phyloP scores from a whole-genome alignment of 2,113 vertebrate genomes.

The Clinocottus analis region DNA sequence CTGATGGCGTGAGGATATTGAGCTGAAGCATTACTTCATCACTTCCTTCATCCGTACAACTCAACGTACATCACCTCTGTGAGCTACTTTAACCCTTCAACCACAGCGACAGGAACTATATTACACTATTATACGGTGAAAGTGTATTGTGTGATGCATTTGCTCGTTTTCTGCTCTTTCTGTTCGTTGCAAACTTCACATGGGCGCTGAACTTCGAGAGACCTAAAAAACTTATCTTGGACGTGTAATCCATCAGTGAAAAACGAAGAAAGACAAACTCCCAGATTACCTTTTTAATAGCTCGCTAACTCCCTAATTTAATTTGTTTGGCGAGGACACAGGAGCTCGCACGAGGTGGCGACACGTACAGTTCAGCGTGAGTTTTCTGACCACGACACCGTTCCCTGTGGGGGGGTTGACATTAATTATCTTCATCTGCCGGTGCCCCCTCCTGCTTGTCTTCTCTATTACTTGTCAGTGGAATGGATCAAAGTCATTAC shows the following conservation, averaged over 20 bases:
- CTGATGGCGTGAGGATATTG: background rate
- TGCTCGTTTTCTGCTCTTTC: background rate
- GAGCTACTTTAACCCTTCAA: background rate
- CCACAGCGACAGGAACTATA: background rate
- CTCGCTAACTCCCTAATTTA: slow-evolving; percentile 42
- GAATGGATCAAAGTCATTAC: slow-evolving; percentile 71
- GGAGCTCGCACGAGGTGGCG: slow-evolving; percentile 3
- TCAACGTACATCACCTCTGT: no score
- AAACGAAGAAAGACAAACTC: background rate
- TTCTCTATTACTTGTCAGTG: slow-evolving; percentile 57
- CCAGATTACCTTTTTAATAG: slow-evolving; percentile 59
- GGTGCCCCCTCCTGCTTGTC: slow-evolving; percentile 48
- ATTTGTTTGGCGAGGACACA: slow-evolving; percentile 41
- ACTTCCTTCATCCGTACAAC: background rate
- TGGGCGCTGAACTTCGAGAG: slow-evolving; percentile 13
- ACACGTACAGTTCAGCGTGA: slow-evolving; percentile 47
- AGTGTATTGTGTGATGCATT: background rate
- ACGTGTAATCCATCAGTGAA: slow-evolving; percentile 30
- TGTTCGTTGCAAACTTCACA: background rate
- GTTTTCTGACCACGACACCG: slow-evolving; percentile 49
- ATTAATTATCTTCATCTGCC: slow-evolving; percentile 68
- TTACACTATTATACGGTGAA: background rate
- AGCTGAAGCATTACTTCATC: background rate
- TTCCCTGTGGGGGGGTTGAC: slow-evolving; percentile 35
- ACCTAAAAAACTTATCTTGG: slow-evolving; percentile 16